Conservation (phyloP, 2,888 invertebrate genomes). For the Drosophila fungiperda region DNA sequence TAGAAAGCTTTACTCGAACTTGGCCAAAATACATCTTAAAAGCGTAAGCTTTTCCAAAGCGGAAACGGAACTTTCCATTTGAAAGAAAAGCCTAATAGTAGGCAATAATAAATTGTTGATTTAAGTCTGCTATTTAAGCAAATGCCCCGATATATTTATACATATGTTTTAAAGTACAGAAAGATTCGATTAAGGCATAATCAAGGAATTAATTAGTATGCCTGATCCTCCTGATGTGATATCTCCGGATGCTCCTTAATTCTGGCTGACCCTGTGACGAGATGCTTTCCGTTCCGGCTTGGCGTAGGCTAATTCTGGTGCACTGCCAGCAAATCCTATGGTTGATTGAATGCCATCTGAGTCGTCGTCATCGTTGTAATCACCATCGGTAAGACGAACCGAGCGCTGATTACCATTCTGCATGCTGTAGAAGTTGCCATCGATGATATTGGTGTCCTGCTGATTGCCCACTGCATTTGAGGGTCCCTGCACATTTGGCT, state of each 20-base stretch:
- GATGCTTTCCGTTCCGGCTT: conserved; percentile 39
- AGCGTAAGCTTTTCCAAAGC: conserved; percentile 7
- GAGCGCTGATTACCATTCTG: conserved; percentile 49
- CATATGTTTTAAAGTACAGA: conserved; percentile 10
- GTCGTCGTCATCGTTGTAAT: conserved; percentile 59
- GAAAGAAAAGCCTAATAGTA: conserved; percentile 29
- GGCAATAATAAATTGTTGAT: conserved; percentile 13
- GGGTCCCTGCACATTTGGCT: conserved; percentile 58
- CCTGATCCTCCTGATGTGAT: conserved; percentile 70
- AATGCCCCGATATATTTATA: conserved; percentile 52
- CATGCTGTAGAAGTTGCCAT: conserved; percentile 63
- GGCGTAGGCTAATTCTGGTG: conserved; percentile 56
- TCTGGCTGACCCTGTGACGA: conserved; percentile 16
- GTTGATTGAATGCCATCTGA: conserved; percentile 14
- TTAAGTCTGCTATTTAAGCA: conserved; percentile 64
- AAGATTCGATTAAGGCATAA: not conserved
- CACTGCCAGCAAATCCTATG: conserved; percentile 52
- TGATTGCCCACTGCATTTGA: conserved; percentile 55
- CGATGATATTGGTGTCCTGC: conserved; percentile 72
- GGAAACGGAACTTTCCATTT: conserved; percentile 46
- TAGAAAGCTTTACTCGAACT: not conserved
- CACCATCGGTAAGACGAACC: conserved; percentile 53
- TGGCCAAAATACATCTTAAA: conserved; percentile 20
- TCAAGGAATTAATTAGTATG: conserved; percentile 17
- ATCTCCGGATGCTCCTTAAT: conserved; percentile 45